Evolutionary conservation across 2,113 vertebrate species (phyloP).

Genomic region (Procavia capensis): DNA sequence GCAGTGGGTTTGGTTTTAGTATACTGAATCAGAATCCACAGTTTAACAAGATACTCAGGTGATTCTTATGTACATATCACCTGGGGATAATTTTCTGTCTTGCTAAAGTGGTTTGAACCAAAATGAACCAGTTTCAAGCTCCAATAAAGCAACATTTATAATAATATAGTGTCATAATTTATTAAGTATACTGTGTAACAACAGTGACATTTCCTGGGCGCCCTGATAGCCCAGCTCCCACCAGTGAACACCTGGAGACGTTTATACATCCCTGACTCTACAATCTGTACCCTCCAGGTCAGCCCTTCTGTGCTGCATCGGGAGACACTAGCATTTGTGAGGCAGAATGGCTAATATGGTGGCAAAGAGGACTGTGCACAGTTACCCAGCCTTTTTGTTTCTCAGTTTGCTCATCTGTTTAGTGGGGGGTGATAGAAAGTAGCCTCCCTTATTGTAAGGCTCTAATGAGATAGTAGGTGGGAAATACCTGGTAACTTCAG

Average conservation of each 20-base stretch:
- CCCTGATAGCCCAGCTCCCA: neutral
- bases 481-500: neutral
- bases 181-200: too few relatives aligned
- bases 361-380: neutral
- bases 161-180: neutral
- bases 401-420: neutral
- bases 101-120: too few relatives aligned
- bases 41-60: too few relatives aligned
- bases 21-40: too few relatives aligned
- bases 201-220: neutral
- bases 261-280: neutral
- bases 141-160: neutral
- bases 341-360: neutral
- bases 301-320: neutral
- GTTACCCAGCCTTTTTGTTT: neutral
- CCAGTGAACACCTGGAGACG: rapidly evolving
- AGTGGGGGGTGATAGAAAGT: neutral
- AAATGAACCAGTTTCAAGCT: too few relatives aligned
- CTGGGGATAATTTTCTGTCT: too few relatives aligned
- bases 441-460: neutral
- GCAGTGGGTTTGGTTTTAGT: too few relatives aligned
- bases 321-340: neutral
- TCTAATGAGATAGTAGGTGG: neutral
- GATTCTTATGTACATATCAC: too few relatives aligned
- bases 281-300: neutral